These are phyloP conservation scores for Osmerus mordax DNA, from an alignment of 2,113 vertebrate species.

Conservation along the genomic window DNA sequence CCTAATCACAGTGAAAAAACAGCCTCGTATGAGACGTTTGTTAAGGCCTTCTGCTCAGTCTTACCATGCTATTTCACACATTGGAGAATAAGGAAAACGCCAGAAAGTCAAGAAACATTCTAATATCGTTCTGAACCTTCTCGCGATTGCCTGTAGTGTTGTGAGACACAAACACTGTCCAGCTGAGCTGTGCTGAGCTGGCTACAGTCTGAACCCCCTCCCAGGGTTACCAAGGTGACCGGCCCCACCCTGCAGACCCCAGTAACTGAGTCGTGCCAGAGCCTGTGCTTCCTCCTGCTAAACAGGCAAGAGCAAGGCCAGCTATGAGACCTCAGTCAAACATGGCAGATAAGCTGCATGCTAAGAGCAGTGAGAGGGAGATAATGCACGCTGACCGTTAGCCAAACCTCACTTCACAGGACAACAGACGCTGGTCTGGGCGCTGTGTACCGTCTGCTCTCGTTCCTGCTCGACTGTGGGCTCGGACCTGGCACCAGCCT, in stretches of 20 bases:
- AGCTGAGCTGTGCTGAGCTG: too few relatives aligned
- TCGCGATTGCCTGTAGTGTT: too few relatives aligned
- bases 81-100: too few relatives aligned
- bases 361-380: neutral
- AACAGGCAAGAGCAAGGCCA: slow-evolving; percentile 10
- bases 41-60: too few relatives aligned
- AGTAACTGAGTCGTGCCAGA: neutral
- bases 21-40: too few relatives aligned
- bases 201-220: too few relatives aligned
- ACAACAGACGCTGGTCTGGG: neutral
- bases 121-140: too few relatives aligned
- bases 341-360: slow-evolving; percentile 13
- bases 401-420: neutral
- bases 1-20: too few relatives aligned
- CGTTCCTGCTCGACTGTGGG: neutral
- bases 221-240: too few relatives aligned
- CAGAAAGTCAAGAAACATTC: too few relatives aligned
- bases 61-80: too few relatives aligned
- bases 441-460: neutral
- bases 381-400: neutral
- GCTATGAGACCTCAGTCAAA: slow-evolving; percentile 1
- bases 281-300: neutral
- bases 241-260: neutral
- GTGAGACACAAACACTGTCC: too few relatives aligned
- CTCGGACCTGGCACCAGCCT: neutral